Evolutionary conservation across 2,888 invertebrate species (phyloP).

Genomic region (Pyrrhosoma nymphula): DNA sequence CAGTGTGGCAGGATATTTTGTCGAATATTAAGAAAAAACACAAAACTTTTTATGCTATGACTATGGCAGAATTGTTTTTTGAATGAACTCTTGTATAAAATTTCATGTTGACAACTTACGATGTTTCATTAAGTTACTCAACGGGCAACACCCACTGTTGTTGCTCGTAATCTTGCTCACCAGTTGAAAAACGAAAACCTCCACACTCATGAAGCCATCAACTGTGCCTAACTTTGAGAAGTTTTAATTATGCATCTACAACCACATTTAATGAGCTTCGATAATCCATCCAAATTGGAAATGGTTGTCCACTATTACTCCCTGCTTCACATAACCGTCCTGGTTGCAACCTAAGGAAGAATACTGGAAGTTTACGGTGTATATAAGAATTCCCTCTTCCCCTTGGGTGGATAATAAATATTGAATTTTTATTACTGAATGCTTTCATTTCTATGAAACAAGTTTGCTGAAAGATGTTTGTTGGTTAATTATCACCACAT

Average conservation of each 20-base stretch:
- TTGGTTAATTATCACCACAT: slow-evolving; percentile 16
- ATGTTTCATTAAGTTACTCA: neutral
- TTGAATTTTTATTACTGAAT: slow-evolving; percentile 42
- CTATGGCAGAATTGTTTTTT: slow-evolving; percentile 2
- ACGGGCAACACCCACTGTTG: neutral
- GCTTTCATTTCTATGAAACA: slow-evolving; percentile 48
- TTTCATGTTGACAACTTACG: neutral
- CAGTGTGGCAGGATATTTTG: neutral
- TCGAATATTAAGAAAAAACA: neutral
- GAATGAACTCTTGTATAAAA: slow-evolving; percentile 20
- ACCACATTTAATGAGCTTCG: slow-evolving; percentile 41
- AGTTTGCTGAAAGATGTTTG: slow-evolving; percentile 17
- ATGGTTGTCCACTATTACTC: slow-evolving; percentile 31
- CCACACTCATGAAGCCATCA: neutral
- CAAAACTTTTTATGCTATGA: neutral
- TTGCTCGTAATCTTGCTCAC: slow-evolving; percentile 53
- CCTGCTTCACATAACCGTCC: slow-evolving; percentile 20
- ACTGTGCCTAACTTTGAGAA: slow-evolving; percentile 45
- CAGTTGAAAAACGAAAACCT: neutral
- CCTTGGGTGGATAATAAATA: slow-evolving; percentile 13
- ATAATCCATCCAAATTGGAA: slow-evolving; percentile 43
- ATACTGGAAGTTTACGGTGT: slow-evolving; percentile 28
- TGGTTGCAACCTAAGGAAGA: slow-evolving; percentile 23
- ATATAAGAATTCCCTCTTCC: neutral
- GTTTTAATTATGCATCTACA: neutral